Evolutionary conservation across 2,888 invertebrate species (phyloP), one percentile per base, ranked within the genome.

Genomic region (Linhomoeus sp.): DNA sequence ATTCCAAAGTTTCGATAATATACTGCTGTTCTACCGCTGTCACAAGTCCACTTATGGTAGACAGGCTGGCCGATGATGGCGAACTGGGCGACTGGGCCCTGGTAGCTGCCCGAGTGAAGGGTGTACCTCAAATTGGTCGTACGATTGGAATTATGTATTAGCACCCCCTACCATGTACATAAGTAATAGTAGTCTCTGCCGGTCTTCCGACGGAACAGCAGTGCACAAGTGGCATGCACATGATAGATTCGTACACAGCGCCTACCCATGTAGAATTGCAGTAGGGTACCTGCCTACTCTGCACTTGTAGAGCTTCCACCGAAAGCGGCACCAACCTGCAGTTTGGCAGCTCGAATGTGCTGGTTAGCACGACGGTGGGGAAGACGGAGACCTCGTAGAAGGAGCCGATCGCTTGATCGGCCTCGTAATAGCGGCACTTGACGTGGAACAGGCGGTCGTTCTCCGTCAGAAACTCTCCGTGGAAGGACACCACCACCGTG

Each of bases 41-140:
- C 40, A 24, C 46, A 46, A 19, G 41, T 41, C 46, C 46, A 46
- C 12, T 29, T 5, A 35, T 46, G 46, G 22, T n/a, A 24, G 24
- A 46, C 46, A 2, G 3, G 12, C n/a, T 46, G 41, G 7, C 46
- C 46, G 3, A 46, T 40, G 15, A 22, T 15, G 3, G 41, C 40
- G 29, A 41, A 46, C 19, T 35, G 25, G 22, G 33, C 41, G 9
- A 23, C 3, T 9, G 46, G 46, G 14, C 46, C 46, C n/a, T 46
- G n/a, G 2, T 17, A 14, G 22, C 33, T 35, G 7, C 33, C 41
- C 23, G 22, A 7, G 20, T 36, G 35, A 3, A 44, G 19, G 3
- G 44, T 36, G 36, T 44, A 44, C 12, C 29, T 29, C 7, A 29
- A 29, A n/a, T n/a, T n/a, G n/a, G n/a, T n/a, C n/a, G n/a, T n/a